Evolutionary conservation across 2,888 invertebrate species (phyloP), one percentile per base, ranked within the genome.

Genomic region (Charanyca ferruginea): DNA sequence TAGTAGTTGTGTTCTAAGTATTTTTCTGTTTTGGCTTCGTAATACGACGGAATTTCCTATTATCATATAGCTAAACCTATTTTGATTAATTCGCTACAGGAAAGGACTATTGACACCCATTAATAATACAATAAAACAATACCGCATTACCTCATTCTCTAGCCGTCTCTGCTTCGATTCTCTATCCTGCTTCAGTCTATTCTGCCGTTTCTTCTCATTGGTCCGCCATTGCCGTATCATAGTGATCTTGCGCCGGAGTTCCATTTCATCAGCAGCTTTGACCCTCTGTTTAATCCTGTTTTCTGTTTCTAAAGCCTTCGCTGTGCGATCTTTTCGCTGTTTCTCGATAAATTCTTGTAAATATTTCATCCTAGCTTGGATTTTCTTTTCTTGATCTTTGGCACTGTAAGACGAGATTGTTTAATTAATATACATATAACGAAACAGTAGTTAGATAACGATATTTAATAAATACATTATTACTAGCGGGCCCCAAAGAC

Each of bases 201-300:
- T 88, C 52, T 92, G 9, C 11, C 95, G 81, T 44, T 93, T 94
- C 87, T 86, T 93, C 84, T 95, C 95, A 54, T 94, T 94, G 18
- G 83, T 51, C 25, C 95, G 84, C 95, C 95, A 95, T 74, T 89
- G 90, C 1, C 95, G 87, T 57, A 95, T 86, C 95, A 94, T 94
- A 0, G 92, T 93, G 63, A 95, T 95, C 80, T 94, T 95, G 35
- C 95, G 83, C 11, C 94, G 80, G 1, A 95, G 83, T 70, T 95
- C 95, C 89, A 95, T 87, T 72, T 95, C 95, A 0, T 91, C 92
- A 0, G 95, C 95, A 0, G 94, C 93, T 48, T 93, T 91, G 0
- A 95, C 93, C 49, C 95, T 86, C 76, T 95, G 94, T 65, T 91
- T 94, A 67, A 95, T 94, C 41, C 90, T 85, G 59, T 87, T 91